Percentiles rank a stretch among this genome's conserved stretches.
phyloP scores from a whole-genome alignment of 35 echinoderm and acorn worm species.

The Patiria miniata region DNA sequence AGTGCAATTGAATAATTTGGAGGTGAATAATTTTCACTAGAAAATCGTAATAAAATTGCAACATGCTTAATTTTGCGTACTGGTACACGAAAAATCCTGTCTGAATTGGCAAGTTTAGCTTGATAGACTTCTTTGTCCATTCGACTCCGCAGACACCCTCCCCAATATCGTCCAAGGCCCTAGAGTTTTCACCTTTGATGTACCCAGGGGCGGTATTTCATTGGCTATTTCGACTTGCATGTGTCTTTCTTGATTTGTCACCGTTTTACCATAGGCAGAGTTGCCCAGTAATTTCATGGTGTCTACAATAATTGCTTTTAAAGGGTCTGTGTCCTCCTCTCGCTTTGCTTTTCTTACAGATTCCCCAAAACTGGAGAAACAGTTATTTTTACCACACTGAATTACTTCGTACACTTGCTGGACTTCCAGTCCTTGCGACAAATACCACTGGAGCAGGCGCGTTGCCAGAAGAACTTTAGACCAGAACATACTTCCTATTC shows the following conservation, averaged over 20 bases:
- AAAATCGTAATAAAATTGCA: too few species aligned
- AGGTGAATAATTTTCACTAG: too few species aligned
- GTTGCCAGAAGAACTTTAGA: constrained; percentile 24
- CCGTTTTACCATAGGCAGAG: constrained; percentile 45
- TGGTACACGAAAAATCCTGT: constrained; percentile 29
- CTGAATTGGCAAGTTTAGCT: background rate
- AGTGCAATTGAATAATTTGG: too few species aligned
- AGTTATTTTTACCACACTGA: background rate
- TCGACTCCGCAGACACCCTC: constrained; percentile 14
- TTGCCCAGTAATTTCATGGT: constrained; percentile 52
- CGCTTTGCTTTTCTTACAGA: constrained; percentile 24
- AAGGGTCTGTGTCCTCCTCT: constrained; percentile 10
- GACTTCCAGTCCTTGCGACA: constrained; percentile 27
- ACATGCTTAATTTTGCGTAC: background rate
- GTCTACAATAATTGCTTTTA: constrained; percentile 42
- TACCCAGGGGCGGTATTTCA: background rate
- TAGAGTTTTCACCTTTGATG: background rate
- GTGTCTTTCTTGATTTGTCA: constrained; percentile 61
- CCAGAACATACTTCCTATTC: constrained; percentile 51
- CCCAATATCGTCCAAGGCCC: background rate
- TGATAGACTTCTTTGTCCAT: constrained; percentile 22
- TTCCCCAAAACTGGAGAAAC: constrained; percentile 47
- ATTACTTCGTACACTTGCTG: constrained; percentile 1
- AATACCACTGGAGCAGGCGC: constrained; percentile 53
- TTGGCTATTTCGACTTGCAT: background rate